Evolutionary conservation across 1,140 invertebrate genomes (phyloP), one percentile per base, ranked within the genome.

Genomic region (Trachymyrmex cornetzi): DNA sequence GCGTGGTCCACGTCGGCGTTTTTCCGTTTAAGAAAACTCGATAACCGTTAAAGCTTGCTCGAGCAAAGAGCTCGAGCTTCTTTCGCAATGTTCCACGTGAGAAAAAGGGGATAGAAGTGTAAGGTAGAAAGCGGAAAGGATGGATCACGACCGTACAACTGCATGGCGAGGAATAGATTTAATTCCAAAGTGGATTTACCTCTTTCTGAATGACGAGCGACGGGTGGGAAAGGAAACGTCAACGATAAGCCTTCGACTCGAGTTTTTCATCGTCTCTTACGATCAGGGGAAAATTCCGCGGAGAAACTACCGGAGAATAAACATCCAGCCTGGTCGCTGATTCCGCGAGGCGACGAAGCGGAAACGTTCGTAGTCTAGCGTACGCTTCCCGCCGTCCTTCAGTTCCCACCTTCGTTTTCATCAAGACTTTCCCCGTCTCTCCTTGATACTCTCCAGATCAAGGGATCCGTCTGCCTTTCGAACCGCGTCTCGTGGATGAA

Each of bases 181-280:
- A 90, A 93, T 92, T 89, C 88, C 66, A 90, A 88, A 92, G 86
- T 90, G 75, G 77, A 92, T 92, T 92, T 86, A 91, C 86, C 38
- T 90, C 63, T 71, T 88, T 38, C 57, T 71, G 55, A 16, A 12
- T 0, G 30, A 67, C 61, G 30, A 14, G 50, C 11, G 27, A 16
- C 4, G 19, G 22, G 14, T 3, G 22, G 30, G 30, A 81, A 44
- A 59, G 38, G n/a, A 77, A 87, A 88, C 77, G 82, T 85, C 87
- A 71, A 74, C 84, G 90, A 87, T 90, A 89, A 90, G 89, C 87
- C 80, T 84, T 55, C 81, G 57, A 64, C 53, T 63, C 48, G 59
- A 88, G 89, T 90, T 88, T 85, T 86, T 85, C 77, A 16, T 44
- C 86, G 71, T 87, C 61, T 88, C 66, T 79, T 50, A 12, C 85